These are phyloP conservation scores for Paguma larvata DNA, from an alignment of 2,797 vertebrate species.

Conservation along the genomic window DNA sequence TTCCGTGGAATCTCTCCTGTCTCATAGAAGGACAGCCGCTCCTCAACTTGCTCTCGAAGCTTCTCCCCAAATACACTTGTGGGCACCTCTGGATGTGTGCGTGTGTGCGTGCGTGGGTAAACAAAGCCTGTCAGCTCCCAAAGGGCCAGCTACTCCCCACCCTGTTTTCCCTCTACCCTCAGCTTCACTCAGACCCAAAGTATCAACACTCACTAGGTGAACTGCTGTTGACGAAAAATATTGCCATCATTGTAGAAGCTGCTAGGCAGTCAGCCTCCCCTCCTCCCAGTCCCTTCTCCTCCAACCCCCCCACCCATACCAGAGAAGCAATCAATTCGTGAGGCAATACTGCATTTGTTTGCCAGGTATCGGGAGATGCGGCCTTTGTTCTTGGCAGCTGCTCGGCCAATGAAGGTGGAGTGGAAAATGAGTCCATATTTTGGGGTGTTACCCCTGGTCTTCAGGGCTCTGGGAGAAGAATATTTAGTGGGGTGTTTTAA, in stretches of 20 bases:
- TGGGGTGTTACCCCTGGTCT: constrained; percentile 97
- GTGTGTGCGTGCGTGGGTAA: not conserved
- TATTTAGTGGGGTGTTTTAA: constrained; percentile 14
- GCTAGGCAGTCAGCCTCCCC: not conserved
- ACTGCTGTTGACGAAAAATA: constrained; percentile 99
- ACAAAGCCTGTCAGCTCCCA: not conserved
- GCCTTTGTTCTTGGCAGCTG: constrained; percentile 98
- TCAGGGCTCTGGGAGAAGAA: constrained; percentile 92
- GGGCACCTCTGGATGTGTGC: constrained; percentile 91
- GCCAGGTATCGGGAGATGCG: constrained; percentile 98
- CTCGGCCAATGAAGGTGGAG: constrained; percentile 98
- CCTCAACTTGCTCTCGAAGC: constrained; percentile 96
- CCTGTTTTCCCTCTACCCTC: not conserved
- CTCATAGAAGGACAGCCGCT: constrained; percentile 96
- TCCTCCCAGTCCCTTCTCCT: not conserved
- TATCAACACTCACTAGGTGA: constrained; percentile 91
- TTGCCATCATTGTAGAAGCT: constrained; percentile 92
- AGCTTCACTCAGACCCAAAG: constrained; percentile 92
- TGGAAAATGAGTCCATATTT: constrained; percentile 99
- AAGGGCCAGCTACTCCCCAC: not conserved
- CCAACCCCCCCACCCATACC: constrained; percentile 86
- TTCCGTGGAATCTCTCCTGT: constrained; percentile 95
- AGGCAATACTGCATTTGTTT: constrained; percentile 98
- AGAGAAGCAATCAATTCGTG: constrained; percentile 97
- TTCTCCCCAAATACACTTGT: constrained; percentile 96